Base-by-base conservation (phyloP, 1,140 invertebrate species). In the Microplitis demolitor region DNA sequence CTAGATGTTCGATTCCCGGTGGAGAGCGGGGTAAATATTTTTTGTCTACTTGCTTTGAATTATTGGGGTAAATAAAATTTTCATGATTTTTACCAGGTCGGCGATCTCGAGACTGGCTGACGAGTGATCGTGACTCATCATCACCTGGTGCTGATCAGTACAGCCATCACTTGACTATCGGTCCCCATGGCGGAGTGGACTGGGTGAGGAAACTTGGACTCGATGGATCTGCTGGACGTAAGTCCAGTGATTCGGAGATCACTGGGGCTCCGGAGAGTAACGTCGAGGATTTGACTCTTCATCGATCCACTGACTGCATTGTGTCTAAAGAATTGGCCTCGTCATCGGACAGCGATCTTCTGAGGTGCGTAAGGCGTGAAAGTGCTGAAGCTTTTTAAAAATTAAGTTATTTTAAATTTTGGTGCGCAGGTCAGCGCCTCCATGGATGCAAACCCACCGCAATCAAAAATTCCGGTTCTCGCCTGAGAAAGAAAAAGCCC, bases 261-360 rank as follows among this genome's bases (percentile, higher is more conserved):
- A 85, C 81, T 13, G 81, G 81, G 6, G 75, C 79, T 4, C 78
- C 76, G 3, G 78, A 89, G 85, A 83, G 88, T 84, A 79, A 84
- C 83, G 84, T 82, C 71, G 82, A 79, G 37, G 88, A 88, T 69
- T 75, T 86, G 11, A 84, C 88, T 51, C 83, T 91, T 33, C 91
- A 91, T 82, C 87, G 89, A 74, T 92, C 91, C 71, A 92, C 90
- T 63, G 91, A 92, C 81, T 92, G 91, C 76, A 91, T 93, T 77
- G 88, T 89, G 50, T 84, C 88, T 1, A 91, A 91, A 80, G 90
- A 91, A 74, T 82, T 87, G 51, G 87, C 88, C 1, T 89, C 89
- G 0, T 90, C 90, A 66, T 90, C 89, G 4, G 90, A 91, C 68
- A 90, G 89, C 24, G 90, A 91, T 78, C 85, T 90, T 35, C 79